These are phyloP conservation scores for Triplophysa yarkandensis DNA, from an alignment of 2,797 vertebrate species.

Conservation along the genomic window DNA sequence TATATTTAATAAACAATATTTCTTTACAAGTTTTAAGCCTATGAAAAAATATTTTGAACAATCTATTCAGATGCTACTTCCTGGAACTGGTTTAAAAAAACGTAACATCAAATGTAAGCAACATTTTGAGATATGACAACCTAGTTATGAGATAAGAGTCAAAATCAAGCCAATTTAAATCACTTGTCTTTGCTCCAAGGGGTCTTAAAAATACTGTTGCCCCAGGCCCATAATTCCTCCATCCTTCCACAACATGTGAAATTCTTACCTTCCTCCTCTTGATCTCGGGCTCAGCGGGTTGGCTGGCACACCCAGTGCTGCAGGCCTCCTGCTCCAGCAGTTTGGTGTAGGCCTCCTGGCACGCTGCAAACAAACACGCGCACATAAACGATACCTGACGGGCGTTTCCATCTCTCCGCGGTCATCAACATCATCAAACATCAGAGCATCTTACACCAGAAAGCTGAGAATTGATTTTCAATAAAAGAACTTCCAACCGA, in stretches of 20 bases:
- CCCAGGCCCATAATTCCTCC: not conserved
- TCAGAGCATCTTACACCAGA: conserved; percentile 54
- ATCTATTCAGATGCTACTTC: not conserved
- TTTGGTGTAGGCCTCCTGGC: conserved; percentile 88
- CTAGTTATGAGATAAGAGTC: not conserved
- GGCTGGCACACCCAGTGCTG: conserved; percentile 85
- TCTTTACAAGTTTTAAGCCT: too few species aligned
- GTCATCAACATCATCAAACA: conserved; percentile 52
- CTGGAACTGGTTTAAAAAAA: too few species aligned
- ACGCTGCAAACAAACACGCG: conserved; percentile 76
- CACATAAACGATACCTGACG: conserved; percentile 30
- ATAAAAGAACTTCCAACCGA: conserved; percentile 55
- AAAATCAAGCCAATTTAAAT: not conserved
- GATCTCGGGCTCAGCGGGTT: conserved; percentile 82
- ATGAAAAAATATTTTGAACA: too few species aligned
- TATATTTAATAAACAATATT: too few species aligned
- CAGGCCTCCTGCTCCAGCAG: conserved; percentile 87
- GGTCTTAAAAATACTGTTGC: not conserved
- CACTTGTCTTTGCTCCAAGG: not conserved
- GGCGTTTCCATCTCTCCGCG: conserved; percentile 10
- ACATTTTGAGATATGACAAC: not conserved
- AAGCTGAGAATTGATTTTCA: conserved; percentile 68
- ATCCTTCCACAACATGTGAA: not conserved
- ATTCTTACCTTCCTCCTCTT: conserved; percentile 82
- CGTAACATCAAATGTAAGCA: not conserved